Evolutionary conservation across 2,797 vertebrate species (phyloP).

Genomic region (Iguana delicatissima): DNA sequence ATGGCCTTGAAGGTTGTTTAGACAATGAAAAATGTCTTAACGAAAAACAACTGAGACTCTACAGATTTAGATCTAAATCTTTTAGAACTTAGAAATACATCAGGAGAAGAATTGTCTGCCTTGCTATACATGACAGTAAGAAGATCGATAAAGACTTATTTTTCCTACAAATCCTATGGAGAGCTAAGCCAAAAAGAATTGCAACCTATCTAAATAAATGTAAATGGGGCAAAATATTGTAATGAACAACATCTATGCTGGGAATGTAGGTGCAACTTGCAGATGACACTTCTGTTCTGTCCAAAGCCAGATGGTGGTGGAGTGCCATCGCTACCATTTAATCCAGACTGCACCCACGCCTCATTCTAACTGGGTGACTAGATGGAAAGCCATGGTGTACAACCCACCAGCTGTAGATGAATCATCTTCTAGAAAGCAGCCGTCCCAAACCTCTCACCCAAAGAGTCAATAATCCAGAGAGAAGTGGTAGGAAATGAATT

Average conservation of each 20-base stretch:
- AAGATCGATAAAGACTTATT: conserved; percentile 39
- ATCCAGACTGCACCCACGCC: not conserved
- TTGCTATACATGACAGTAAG: conserved; percentile 37
- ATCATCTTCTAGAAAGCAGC: not conserved
- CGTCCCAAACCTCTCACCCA: not conserved
- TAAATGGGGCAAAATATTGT: conserved; percentile 8
- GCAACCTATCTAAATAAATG: conserved; percentile 46
- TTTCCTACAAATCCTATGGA: conserved; percentile 17
- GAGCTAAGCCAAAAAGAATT: conserved; percentile 22
- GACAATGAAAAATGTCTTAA: conserved; percentile 60
- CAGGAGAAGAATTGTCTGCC: conserved; percentile 35
- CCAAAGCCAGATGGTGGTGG: not conserved
- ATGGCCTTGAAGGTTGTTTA: conserved; percentile 54
- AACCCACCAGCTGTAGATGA: too few relatives aligned
- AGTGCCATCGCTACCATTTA: not conserved
- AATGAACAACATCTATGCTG: not conserved
- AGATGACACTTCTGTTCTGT: too few relatives aligned
- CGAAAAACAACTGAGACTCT: conserved; percentile 44
- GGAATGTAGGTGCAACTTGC: not conserved
- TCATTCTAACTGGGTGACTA: too few relatives aligned
- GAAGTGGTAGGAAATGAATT: too few relatives aligned
- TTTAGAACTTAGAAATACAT: conserved; percentile 40
- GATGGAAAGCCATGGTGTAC: too few relatives aligned
- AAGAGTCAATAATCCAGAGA: too few relatives aligned
- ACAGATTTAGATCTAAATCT: conserved; percentile 53